phyloP scores from a whole-genome alignment of 2,888 invertebrate species.

The Spicauda simplicius region DNA sequence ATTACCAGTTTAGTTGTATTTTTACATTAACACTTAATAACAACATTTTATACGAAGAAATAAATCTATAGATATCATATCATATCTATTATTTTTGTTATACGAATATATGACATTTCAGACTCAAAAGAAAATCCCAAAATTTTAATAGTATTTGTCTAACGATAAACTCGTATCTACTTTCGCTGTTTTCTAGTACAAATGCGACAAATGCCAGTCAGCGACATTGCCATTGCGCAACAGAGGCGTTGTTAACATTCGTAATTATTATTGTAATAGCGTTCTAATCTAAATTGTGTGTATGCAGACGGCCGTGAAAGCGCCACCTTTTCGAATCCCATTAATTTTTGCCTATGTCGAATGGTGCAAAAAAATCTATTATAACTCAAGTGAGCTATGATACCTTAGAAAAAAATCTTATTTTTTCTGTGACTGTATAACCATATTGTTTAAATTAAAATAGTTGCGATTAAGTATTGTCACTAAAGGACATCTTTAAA shows the following conservation, averaged over 20 bases:
- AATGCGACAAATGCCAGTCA: neutral
- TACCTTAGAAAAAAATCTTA: neutral
- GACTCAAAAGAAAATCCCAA: neutral
- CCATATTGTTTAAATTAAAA: no score
- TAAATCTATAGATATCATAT: no score
- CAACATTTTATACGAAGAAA: no score
- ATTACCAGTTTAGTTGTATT: no score
- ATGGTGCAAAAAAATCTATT: neutral
- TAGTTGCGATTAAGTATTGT: no score
- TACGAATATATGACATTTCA: no score
- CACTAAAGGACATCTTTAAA: no score
- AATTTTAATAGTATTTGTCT: neutral
- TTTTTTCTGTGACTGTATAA: no score
- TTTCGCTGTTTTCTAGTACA: neutral
- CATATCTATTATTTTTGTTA: no score
- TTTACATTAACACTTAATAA: no score
- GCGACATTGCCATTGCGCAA: neutral
- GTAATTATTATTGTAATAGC: constrained; percentile 75
- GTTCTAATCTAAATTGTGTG: constrained; percentile 67
- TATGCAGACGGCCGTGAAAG: constrained; percentile 44
- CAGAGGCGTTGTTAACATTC: constrained; percentile 60
- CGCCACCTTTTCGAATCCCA: neutral
- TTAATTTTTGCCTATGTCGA: neutral
- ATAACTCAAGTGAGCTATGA: neutral
- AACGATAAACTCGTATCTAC: neutral